Conservation (phyloP, 30 jellyfish, hydroid and myxozoan genomes). For the Nemopilema nomurai region DNA sequence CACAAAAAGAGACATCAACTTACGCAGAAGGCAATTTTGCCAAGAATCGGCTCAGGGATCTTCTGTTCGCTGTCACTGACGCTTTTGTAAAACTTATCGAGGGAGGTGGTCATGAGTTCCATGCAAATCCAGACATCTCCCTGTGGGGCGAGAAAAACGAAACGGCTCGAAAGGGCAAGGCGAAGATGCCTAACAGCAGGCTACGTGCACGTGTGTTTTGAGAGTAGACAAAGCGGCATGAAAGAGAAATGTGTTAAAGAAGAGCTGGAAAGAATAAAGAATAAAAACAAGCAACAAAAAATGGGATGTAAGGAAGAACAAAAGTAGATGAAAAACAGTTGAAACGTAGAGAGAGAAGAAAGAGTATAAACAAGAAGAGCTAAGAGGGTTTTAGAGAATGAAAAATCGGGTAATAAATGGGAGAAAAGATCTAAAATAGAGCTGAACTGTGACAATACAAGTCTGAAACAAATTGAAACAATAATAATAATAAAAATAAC, state of each 20-base stretch:
- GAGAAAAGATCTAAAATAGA: neutral
- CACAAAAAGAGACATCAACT: slow-evolving; percentile 36
- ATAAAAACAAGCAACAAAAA: too few species aligned
- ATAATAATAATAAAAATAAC: too few species aligned
- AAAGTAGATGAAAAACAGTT: too few species aligned
- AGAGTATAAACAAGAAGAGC: neutral
- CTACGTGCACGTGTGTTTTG: neutral
- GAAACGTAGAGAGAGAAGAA: neutral
- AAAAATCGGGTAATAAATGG: neutral
- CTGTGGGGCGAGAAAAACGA: slow-evolving; percentile 14
- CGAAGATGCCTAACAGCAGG: neutral
- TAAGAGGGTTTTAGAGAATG: neutral
- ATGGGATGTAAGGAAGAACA: too few species aligned
- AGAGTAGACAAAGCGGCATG: too few species aligned
- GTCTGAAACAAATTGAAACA: too few species aligned
- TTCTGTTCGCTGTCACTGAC: slow-evolving; percentile 34
- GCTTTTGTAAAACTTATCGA: slow-evolving; percentile 82
- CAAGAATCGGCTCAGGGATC: slow-evolving; percentile 84
- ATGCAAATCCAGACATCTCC: slow-evolving; percentile 99
- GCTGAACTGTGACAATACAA: too few species aligned
- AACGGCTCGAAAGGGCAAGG: neutral
- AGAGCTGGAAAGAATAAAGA: too few species aligned
- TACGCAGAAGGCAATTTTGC: slow-evolving; percentile 86
- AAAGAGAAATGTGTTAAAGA: too few species aligned
- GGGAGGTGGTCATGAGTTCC: slow-evolving; percentile 91